Evolutionary conservation across 2,888 invertebrate genomes (phyloP), one percentile per base, ranked within the genome.

Genomic region (Ichneumoninae sp.): DNA sequence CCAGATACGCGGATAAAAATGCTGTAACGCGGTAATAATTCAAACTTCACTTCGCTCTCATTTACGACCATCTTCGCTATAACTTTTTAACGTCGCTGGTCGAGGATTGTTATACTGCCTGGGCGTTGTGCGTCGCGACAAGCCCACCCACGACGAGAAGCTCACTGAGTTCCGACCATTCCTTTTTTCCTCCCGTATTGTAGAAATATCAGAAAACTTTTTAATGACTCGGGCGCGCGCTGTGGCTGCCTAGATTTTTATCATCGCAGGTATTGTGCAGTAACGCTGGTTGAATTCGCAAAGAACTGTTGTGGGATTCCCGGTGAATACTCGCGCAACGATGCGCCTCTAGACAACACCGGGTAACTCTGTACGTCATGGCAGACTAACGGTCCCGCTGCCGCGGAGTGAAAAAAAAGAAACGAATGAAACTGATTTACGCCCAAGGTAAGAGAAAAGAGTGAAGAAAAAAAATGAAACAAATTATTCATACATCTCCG

Each of bases 181-280:
- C 40, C 10, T 47, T 16, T 26, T 50, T 33, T 33, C n/a, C n/a
- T 44, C 0, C 40, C 26, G 62, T 47, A 13, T 50, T 65, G 33
- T 33, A 62, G 50, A 62, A 74, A 62, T 62, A 50, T 62, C 62
- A 50, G 74, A 74, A 62, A 74, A 74, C 10, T 74, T 74, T 74
- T 74, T 74, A 62, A 74, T 62, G 50, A 30, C 26, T 10, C 44
- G 8, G n/a, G 16, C 26, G 47, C 26, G 44, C 26, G 44, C n/a
- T n/a, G 62, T 33, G 36, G 36, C 2, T 72, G 4, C n/a, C 47
- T 19, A 19, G 30, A 47, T n/a, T 74, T 50, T 30, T 19, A 72
- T 72, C 72, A 26, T 47, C 47, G 44, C 30, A 13, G 4, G 50
- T 19, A 13, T 13, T 33, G 33, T 44, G 62, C n/a, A n/a, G 62